Evolutionary conservation across 1,140 invertebrate genomes (phyloP), one percentile per base, ranked within the genome.

Genomic region (Chlorops oryzae): DNA sequence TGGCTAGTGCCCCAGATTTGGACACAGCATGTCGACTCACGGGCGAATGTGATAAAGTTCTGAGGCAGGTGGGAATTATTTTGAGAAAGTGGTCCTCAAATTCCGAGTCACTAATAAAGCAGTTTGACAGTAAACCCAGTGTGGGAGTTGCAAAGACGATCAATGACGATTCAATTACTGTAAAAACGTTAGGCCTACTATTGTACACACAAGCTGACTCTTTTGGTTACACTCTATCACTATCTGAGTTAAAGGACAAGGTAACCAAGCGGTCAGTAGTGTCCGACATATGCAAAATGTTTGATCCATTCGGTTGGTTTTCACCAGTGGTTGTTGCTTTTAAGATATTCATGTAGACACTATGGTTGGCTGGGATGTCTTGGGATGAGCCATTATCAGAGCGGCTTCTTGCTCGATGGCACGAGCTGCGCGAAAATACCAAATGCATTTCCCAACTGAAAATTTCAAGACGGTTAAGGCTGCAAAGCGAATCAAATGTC

Each of bases 321-420:
- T 51, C 60, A 3, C 74, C 73, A n/a, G n/a, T n/a, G n/a, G n/a
- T n/a, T n/a, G n/a, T n/a, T n/a, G n/a, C n/a, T n/a, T 38, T 58
- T 2, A 74, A 74, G 55, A 55, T 73, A 15, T 59, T 72, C 9
- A 62, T 74, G 21, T 70, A 74, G 56, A 61, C 64, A 50, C 17
- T 74, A 3, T 71, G 72, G 71, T 46, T 54, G 45, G 15, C 24
- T 49, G 53, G 59, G 18, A 42, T 65, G 20, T 58, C 54, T 7
- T 73, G 73, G 70, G 71, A 74, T 52, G 52, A 56, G 13, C 15
- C 32, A 20, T 37, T 67, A 22, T 38, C 56, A 10, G 25, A 17
- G 17, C 51, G 57, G 4, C 32, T 60, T 5, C 25, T 32, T 13
- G 44, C 18, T 35, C 17, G 55, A 57, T 21, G 58, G 62, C 57